Conservation (phyloP, 2,797 vertebrate species). For the Chaenodraco wilsoni region DNA sequence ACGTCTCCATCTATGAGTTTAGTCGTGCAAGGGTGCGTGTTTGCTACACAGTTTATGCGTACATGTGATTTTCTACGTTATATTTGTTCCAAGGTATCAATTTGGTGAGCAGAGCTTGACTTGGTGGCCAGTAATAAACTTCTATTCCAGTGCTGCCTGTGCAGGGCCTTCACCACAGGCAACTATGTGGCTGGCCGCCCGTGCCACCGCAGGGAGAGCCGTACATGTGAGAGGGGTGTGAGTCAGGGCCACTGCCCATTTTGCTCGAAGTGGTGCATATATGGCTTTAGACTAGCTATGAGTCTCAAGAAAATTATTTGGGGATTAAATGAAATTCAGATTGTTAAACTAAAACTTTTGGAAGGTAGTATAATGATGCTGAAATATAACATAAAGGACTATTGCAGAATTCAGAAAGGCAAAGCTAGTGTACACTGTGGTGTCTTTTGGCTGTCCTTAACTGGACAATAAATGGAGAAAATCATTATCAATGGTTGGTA, state of each 20-base stretch:
- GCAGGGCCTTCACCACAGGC: conserved; percentile 69
- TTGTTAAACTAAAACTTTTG: neutral
- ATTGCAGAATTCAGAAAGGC: neutral
- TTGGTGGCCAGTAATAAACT: conserved; percentile 81
- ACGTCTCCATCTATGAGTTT: conserved; percentile 19
- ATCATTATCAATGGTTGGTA: neutral
- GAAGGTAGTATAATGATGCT: conserved; percentile 3
- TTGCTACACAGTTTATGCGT: conserved; percentile 69
- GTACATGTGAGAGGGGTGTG: conserved; percentile 64
- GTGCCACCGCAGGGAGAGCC: conserved; percentile 60
- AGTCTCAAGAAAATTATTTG: neutral
- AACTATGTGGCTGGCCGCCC: conserved; percentile 70
- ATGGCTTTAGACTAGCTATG: conserved; percentile 33
- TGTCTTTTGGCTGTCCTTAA: neutral
- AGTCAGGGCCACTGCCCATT: conserved; percentile 62
- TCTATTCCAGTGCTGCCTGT: conserved; percentile 77
- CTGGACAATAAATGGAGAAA: neutral
- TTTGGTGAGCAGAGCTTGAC: conserved; percentile 75
- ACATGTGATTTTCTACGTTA: conserved; percentile 81
- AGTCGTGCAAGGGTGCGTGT: conserved; percentile 60
- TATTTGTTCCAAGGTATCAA: conserved; percentile 81
- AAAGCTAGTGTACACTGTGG: neutral
- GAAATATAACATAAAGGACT: neutral
- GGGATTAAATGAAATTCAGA: conserved; percentile 22
- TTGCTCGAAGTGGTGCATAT: conserved; percentile 32